Conservation (phyloP, 1,140 invertebrate species). For the Harpegnathos saltator region DNA sequence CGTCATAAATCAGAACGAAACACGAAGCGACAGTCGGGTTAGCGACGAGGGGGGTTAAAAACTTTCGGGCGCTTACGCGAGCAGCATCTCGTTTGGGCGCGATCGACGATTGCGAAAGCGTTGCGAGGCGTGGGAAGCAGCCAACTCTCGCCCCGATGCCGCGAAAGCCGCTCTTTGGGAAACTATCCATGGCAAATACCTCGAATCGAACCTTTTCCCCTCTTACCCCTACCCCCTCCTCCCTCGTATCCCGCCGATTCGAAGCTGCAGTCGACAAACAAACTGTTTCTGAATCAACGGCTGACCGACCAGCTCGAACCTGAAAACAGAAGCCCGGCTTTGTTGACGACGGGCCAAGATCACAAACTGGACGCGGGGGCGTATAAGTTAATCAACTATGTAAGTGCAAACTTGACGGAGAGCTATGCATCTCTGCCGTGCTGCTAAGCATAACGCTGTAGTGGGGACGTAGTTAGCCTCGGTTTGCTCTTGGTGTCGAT, state of each 20-base stretch:
- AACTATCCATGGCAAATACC: slow-evolving; percentile 76
- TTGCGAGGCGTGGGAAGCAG: slow-evolving; percentile 6
- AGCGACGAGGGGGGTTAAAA: neutral
- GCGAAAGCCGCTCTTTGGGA: slow-evolving; percentile 62
- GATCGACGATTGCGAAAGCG: neutral
- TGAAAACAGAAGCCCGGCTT: neutral
- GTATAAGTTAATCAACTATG: slow-evolving; percentile 75
- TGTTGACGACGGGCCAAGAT: slow-evolving; percentile 70
- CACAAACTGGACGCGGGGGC: slow-evolving; percentile 69
- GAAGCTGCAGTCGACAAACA: slow-evolving; percentile 63
- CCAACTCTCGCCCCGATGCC: neutral
- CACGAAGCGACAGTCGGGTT: slow-evolving; percentile 5
- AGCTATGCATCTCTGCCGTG: slow-evolving; percentile 43
- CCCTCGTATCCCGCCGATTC: too few relatives aligned
- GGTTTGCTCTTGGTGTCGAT: slow-evolving; percentile 67
- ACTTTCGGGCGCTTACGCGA: slow-evolving; percentile 2
- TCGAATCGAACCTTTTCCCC: slow-evolving; percentile 69
- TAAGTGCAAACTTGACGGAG: slow-evolving; percentile 45
- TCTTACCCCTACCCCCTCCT: neutral
- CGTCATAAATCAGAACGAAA: neutral
- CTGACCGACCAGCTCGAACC: slow-evolving; percentile 21
- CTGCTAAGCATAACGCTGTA: slow-evolving; percentile 31
- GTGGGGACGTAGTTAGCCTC: slow-evolving; percentile 64
- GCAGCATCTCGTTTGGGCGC: neutral
- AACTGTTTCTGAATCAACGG: slow-evolving; percentile 71